Base-by-base conservation (phyloP, 2,797 vertebrate genomes). In the Tragopan temminckii region DNA sequence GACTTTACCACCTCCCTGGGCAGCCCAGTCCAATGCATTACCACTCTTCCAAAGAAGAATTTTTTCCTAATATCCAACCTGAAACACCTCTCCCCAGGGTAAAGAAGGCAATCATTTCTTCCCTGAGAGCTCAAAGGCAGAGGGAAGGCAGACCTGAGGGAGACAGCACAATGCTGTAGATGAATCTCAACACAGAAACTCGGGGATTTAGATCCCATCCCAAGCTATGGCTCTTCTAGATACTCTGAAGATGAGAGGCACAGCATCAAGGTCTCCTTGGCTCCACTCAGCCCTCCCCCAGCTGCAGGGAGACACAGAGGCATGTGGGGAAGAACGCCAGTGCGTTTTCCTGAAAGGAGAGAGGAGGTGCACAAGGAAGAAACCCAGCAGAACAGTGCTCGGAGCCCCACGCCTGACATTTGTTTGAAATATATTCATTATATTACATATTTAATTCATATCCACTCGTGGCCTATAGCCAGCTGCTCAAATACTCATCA, bases 401-500 rank as follows among this genome's bases (percentile, higher is more conserved):
- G 2, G 29, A 96, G 45, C 43, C 58, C 55, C 76, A 77, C 11
- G 20, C 35, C 46, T 57, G 38, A 55, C 66, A 42, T 66, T 80
- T 80, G 63, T 76, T 82, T 75, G n/a, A 53, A 87, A 74, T 12
- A 43, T 48, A 77, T 82, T 89, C 90, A 93, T 93, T 92, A 82
- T 29, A 40, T 74, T 25, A 57, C 35, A 43, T 72, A 86, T 71
- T 92, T 96, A 94, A 95, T 71, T 92, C 76, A 74, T 35, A 89
- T 74, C 85, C 48, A 63, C n/a, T 83, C 3, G 5, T 52, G 67
- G 83, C 80, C 59, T 93, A 67, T 36, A 90, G 58, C 59, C 77
- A 88, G 85, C 58, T 90, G 42, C 70, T 95, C 74, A 78, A 43
- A 76, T 81, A 88, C 69, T 94, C 77, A 62, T 86, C 59, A 90